Evolutionary conservation across 1,140 invertebrate species (phyloP).

Genomic region (Tetranychus urticae): DNA sequence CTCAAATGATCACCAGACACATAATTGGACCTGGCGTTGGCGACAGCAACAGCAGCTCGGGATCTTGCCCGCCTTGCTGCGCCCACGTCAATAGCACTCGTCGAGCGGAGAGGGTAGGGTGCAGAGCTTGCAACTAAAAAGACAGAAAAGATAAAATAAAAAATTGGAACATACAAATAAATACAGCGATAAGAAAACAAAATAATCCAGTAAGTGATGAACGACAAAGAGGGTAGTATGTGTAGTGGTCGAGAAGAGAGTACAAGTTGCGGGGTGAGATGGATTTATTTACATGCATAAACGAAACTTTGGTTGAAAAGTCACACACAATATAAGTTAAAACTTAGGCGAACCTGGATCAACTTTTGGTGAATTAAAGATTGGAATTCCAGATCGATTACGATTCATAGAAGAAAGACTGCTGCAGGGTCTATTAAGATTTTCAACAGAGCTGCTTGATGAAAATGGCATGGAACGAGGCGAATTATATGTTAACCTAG

Average conservation of each 20-base stretch:
- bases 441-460: constrained; percentile 1
- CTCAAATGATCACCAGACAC: constrained; percentile 29
- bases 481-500: background rate
- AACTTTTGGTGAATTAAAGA: background rate
- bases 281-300: too few species aligned
- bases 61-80: constrained; percentile 61
- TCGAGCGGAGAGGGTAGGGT: constrained; percentile 39
- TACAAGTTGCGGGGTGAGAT: too few species aligned
- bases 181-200: background rate
- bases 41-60: constrained; percentile 32
- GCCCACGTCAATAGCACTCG: constrained; percentile 73
- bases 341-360: background rate
- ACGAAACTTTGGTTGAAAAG: background rate
- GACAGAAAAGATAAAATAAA: constrained; percentile 6
- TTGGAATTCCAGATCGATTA: background rate
- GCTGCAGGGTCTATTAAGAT: background rate
- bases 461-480: background rate
- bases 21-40: constrained; percentile 23
- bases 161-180: background rate
- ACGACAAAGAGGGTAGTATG: too few species aligned
- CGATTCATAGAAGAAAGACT: background rate
- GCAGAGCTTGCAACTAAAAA: background rate
- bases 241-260: too few species aligned
- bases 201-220: background rate
- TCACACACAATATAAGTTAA: background rate